Evolutionary conservation across 2,113 vertebrate genomes (phyloP).

Genomic region (Archilochus colubris): DNA sequence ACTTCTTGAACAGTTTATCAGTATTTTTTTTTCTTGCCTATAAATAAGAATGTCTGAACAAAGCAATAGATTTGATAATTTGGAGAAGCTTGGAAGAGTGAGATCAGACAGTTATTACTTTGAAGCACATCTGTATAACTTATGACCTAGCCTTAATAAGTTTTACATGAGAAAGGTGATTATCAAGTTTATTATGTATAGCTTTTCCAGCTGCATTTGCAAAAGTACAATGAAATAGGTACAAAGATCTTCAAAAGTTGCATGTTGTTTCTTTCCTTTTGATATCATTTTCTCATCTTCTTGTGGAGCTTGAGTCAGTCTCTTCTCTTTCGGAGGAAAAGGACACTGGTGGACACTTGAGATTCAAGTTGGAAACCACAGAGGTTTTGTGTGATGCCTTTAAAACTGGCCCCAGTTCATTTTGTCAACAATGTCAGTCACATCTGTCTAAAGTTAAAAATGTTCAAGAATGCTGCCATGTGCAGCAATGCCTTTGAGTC

Average conservation of each 20-base stretch:
- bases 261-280: neutral
- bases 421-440: neutral
- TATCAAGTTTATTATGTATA: conserved; percentile 31
- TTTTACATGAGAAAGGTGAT: conserved; percentile 58
- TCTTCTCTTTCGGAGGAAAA: neutral
- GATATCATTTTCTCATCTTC: neutral
- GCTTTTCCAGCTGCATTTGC: neutral
- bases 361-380: neutral
- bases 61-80: conserved; percentile 26
- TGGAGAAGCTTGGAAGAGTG: conserved; percentile 18
- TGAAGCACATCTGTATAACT: conserved; percentile 28
- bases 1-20: neutral
- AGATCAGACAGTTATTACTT: conserved; percentile 15
- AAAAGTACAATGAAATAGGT: neutral
- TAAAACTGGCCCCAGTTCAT: neutral
- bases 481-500: neutral
- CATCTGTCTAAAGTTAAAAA: neutral
- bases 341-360: neutral
- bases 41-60: neutral
- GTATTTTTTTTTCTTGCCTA: neutral
- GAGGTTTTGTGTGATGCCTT: neutral
- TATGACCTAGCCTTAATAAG: conserved; percentile 14
- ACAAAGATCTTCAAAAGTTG: conserved; percentile 1
- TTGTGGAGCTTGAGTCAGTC: neutral
- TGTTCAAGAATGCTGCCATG: neutral